These are phyloP conservation scores for Drosophila prosaltans DNA, from an alignment of 1,140 invertebrate genomes.

Conservation along the genomic window DNA sequence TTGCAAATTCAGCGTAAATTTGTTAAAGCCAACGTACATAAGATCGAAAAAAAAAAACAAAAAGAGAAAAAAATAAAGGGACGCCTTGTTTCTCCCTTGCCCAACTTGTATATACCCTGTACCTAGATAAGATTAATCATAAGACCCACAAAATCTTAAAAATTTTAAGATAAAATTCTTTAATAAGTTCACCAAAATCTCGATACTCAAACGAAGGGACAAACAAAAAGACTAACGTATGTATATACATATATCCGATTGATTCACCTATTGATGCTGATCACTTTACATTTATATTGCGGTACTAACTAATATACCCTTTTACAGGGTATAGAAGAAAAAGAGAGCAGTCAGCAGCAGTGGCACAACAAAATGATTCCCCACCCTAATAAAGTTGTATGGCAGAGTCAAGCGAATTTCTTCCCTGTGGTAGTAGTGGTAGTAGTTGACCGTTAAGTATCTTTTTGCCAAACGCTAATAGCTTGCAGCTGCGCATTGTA, in stretches of 20 bases:
- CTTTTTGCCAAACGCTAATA: slow-evolving; percentile 55
- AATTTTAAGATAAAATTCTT: no score
- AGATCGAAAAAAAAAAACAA: background rate
- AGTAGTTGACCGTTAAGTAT: slow-evolving; percentile 53
- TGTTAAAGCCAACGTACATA: slow-evolving; percentile 42
- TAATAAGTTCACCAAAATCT: no score
- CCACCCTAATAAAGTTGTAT: slow-evolving; percentile 68
- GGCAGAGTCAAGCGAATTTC: slow-evolving; percentile 10
- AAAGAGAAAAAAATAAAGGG: background rate
- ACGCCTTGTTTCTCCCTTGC: no score
- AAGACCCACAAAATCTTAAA: no score
- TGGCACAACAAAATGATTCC: background rate
- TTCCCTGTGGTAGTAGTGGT: slow-evolving; percentile 1
- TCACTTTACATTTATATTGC: no score
- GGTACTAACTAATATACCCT: no score
- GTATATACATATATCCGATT: no score
- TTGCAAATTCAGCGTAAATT: slow-evolving; percentile 67
- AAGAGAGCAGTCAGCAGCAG: background rate
- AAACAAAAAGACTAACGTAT: no score
- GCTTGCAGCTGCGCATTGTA: slow-evolving; percentile 63
- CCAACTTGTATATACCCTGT: no score
- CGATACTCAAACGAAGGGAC: no score
- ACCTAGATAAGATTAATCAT: no score
- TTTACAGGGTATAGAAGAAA: background rate
- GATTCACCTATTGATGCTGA: no score